phyloP scores from a whole-genome alignment of 1,140 invertebrate genomes.

The Drosophila bifasciata region DNA sequence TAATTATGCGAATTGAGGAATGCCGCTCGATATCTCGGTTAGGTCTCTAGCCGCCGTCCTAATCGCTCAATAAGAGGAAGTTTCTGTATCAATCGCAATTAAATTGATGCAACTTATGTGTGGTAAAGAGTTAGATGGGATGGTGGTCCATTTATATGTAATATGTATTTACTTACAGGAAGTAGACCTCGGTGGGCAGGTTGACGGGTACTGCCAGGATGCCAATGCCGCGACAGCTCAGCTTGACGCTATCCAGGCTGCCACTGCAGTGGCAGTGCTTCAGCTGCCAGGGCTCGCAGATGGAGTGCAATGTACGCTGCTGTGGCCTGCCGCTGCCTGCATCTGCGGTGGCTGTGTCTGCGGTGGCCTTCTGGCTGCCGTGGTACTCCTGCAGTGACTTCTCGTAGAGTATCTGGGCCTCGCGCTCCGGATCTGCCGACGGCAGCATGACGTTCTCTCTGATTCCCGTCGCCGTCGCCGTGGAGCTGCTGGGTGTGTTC shows the following conservation, averaged over 20 bases:
- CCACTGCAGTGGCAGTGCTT: slow-evolving; percentile 80
- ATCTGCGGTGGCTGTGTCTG: neutral
- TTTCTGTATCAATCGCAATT: slow-evolving; percentile 28
- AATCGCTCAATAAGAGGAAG: slow-evolving; percentile 65
- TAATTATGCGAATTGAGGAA: slow-evolving; percentile 70
- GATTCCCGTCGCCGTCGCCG: slow-evolving; percentile 44
- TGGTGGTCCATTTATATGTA: too few relatives aligned
- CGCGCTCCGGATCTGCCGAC: slow-evolving; percentile 75
- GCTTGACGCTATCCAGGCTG: slow-evolving; percentile 61
- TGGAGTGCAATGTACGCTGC: slow-evolving; percentile 57
- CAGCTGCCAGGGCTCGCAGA: slow-evolving; percentile 75
- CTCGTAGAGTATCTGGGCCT: slow-evolving; percentile 79
- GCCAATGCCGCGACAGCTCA: slow-evolving; percentile 75
- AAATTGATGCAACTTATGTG: neutral
- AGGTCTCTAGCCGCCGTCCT: slow-evolving; percentile 8
- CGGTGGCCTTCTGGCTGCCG: slow-evolving; percentile 43
- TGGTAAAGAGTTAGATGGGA: too few relatives aligned
- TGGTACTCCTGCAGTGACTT: slow-evolving; percentile 80
- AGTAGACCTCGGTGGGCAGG: slow-evolving; percentile 65
- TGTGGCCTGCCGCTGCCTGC: slow-evolving; percentile 11
- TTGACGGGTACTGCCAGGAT: slow-evolving; percentile 75
- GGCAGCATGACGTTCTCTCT: slow-evolving; percentile 79
- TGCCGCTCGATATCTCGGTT: slow-evolving; percentile 31
- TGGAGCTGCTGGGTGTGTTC: slow-evolving; percentile 5
- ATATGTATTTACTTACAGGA: slow-evolving; percentile 69